Evolutionary conservation across 2,113 vertebrate genomes (phyloP).

Genomic region (Athene cunicularia): DNA sequence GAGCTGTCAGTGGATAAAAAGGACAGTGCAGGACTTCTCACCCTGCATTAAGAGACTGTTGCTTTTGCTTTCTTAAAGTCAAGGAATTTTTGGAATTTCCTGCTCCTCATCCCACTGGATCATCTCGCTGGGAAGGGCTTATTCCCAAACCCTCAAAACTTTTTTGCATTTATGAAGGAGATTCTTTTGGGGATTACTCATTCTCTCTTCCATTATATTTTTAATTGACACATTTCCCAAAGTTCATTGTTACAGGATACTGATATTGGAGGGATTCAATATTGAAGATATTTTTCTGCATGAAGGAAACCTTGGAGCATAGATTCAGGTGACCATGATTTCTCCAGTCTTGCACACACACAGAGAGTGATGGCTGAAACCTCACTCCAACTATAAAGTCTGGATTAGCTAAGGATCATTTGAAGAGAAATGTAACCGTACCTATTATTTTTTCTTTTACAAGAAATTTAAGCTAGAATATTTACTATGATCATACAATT

Average conservation of each 20-base stretch:
- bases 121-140: background rate
- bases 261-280: background rate
- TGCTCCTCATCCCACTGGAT: background rate
- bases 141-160: background rate
- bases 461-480: background rate
- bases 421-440: background rate
- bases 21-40: background rate
- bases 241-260: background rate
- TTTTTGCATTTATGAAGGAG: background rate
- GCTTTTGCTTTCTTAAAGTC: background rate
- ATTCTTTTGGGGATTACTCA: background rate
- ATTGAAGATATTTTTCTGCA: background rate
- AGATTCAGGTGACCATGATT: background rate
- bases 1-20: background rate
- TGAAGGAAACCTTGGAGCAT: background rate
- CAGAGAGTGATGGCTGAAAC: background rate
- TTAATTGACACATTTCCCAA: background rate
- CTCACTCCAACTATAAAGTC: background rate
- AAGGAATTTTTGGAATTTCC: background rate
- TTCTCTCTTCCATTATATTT: background rate
- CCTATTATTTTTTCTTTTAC: background rate
- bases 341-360: background rate
- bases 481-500: background rate
- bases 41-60: background rate
- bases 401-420: background rate